A percentile compares a stretch with the other conserved stretches of the same genome.
These are phyloP conservation scores for Tenualosa ilisha DNA, from an alignment of 2,797 vertebrate species.

Conservation along the genomic window DNA sequence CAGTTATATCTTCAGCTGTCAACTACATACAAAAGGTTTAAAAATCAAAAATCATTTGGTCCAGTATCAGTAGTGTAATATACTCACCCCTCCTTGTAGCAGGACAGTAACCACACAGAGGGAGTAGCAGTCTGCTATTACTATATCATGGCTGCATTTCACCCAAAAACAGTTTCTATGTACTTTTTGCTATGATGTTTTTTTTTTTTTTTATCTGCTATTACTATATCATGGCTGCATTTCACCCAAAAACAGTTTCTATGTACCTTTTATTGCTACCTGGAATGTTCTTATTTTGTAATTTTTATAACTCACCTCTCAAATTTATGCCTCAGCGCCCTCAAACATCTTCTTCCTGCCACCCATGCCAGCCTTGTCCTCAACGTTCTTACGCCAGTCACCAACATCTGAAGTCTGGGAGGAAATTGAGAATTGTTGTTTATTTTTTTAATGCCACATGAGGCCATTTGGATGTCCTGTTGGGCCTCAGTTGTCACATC, in stretches of 20 bases:
- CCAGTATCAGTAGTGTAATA: not conserved
- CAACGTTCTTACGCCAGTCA: constrained; percentile 86
- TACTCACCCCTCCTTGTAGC: constrained; percentile 54
- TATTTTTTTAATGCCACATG: no score
- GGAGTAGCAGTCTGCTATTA: not conserved
- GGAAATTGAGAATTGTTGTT: no score
- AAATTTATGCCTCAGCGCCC: constrained; percentile 25
- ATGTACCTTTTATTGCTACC: no score
- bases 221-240: not conserved
- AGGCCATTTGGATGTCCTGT: no score
- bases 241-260: not conserved
- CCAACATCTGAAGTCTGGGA: constrained; percentile 73
- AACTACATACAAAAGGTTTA: not conserved
- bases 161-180: not conserved
- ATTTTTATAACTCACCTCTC: not conserved
- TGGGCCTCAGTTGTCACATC: no score
- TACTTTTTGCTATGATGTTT: no score
- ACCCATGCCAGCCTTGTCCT: constrained; percentile 81
- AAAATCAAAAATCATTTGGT: not conserved
- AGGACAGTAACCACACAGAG: not conserved
- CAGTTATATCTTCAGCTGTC: not conserved
- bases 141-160: not conserved
- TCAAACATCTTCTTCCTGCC: constrained; percentile 88
- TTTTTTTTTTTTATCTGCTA: no score
- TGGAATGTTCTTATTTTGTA: not conserved